Conservation (phyloP, 2,113 vertebrate species). For the Haplochromis burtoni region DNA sequence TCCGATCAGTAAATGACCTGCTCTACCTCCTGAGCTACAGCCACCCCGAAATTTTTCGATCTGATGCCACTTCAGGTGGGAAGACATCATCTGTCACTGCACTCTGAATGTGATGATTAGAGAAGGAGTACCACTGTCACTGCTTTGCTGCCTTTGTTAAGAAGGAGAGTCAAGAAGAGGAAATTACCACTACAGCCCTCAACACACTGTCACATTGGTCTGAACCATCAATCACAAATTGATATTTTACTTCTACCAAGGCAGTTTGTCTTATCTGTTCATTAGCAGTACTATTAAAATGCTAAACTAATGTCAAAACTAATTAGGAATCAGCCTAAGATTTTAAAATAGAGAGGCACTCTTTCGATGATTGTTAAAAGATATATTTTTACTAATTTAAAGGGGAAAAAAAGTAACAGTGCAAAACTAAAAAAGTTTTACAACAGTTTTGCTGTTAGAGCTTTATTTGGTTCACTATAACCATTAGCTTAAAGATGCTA, state of each 20-base stretch:
- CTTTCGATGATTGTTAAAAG: neutral
- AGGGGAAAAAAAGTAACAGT: neutral
- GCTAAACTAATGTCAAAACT: neutral
- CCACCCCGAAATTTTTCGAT: fast-evolving
- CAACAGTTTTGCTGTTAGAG: neutral
- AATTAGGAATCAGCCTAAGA: neutral
- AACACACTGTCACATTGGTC: neutral
- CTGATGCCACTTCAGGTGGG: neutral
- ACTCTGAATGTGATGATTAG: neutral
- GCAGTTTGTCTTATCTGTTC: neutral
- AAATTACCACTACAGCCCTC: neutral
- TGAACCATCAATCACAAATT: neutral
- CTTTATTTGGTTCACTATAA: neutral
- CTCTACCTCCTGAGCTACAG: neutral
- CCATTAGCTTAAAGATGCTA: neutral
- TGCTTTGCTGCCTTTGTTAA: neutral
- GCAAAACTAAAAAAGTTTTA: neutral
- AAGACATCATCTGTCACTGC: neutral
- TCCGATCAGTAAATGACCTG: neutral
- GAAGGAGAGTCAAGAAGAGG: neutral
- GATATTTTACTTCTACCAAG: neutral
- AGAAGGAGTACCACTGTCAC: neutral
- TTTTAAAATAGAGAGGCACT: neutral
- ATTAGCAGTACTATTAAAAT: neutral
- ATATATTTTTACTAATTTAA: neutral